phyloP scores from a whole-genome alignment of 2,797 vertebrate species.

The Pachyuromys duprasi region DNA sequence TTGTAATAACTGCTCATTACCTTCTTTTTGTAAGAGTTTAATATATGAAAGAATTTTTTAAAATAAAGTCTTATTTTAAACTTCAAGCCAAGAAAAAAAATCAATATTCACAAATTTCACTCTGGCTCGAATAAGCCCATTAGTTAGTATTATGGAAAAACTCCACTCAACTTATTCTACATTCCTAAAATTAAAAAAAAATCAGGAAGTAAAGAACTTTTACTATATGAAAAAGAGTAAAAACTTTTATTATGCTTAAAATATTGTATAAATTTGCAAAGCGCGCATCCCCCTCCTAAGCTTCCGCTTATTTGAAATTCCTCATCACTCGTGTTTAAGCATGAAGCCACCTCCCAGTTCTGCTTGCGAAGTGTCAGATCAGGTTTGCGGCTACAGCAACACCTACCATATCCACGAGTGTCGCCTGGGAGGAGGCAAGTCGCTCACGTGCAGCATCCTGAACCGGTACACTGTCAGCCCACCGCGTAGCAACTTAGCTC shows the following conservation, averaged over 20 bases:
- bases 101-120: slow-evolving; percentile 52
- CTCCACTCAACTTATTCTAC: neutral
- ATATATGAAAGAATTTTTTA: slow-evolving; percentile 11
- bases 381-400: neutral
- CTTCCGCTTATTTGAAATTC: slow-evolving; percentile 20
- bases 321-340: slow-evolving; percentile 37
- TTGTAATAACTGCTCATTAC: slow-evolving; percentile 3
- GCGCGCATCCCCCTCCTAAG: neutral
- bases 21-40: slow-evolving; percentile 41
- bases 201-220: slow-evolving; percentile 29
- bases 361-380: slow-evolving; percentile 18
- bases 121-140: slow-evolving; percentile 5
- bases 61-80: slow-evolving; percentile 55
- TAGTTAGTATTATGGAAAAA: slow-evolving; percentile 56
- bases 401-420: slow-evolving; percentile 90
- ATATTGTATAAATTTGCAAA: neutral
- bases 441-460: slow-evolving; percentile 85
- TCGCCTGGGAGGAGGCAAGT: slow-evolving; percentile 83
- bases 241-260: neutral
- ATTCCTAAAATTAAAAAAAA: neutral
- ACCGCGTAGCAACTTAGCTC: slow-evolving; percentile 5
- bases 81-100: slow-evolving; percentile 48
- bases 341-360: neutral
- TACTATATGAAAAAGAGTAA: neutral
- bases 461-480: neutral